Conservation (phyloP, 2,113 vertebrate species). For the Erpornis zantholeuca region DNA sequence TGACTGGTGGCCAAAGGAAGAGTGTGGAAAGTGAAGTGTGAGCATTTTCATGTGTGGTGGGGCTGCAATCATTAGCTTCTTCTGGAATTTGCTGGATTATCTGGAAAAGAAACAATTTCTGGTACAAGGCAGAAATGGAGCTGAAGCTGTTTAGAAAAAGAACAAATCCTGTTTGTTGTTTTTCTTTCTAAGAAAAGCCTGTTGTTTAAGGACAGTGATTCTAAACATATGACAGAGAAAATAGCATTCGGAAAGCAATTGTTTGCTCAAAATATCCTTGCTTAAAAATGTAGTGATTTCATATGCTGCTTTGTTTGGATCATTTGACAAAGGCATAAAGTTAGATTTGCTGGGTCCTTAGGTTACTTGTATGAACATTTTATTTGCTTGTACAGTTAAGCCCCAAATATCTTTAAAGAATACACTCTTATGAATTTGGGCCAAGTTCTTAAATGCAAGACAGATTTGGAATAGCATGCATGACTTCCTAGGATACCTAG, state of each 20-base stretch:
- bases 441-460: neutral
- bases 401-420: neutral
- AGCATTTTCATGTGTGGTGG: neutral
- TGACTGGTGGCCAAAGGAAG: neutral
- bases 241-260: neutral
- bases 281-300: neutral
- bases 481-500: neutral
- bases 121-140: neutral
- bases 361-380: neutral
- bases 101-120: neutral
- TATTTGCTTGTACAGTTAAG: neutral
- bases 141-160: constrained; percentile 1
- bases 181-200: constrained; percentile 36
- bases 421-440: neutral
- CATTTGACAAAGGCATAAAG: neutral
- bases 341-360: neutral
- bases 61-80: neutral
- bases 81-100: neutral
- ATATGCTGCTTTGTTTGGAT: neutral
- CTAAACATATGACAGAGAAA: constrained; percentile 36
- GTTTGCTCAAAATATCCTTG: neutral
- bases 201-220: constrained; percentile 32
- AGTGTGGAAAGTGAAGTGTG: neutral
- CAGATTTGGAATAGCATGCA: neutral
- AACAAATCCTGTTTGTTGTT: neutral